Evolutionary conservation across 2,113 vertebrate genomes (phyloP).

Genomic region (Brevimyrus niger): DNA sequence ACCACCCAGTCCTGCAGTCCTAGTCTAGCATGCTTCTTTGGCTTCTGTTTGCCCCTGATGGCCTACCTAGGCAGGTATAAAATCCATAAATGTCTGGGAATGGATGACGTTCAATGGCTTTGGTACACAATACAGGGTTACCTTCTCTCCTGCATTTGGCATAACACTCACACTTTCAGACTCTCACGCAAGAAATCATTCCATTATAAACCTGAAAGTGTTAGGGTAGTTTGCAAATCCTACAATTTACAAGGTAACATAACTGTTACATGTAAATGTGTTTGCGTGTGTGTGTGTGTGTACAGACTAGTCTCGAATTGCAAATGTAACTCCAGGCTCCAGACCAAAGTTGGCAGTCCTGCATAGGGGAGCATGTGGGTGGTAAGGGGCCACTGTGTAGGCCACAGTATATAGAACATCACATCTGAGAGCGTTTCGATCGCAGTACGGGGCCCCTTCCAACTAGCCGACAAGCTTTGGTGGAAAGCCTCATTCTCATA

Average conservation of each 20-base stretch:
- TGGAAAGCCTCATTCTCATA: not conserved
- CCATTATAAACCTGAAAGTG: no score
- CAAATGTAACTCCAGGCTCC: no score
- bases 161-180: no score
- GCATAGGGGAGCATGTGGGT: not conserved
- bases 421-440: not conserved
- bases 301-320: no score
- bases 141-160: no score
- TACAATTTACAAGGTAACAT: no score
- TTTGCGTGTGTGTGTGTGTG: no score
- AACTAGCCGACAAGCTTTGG: not conserved
- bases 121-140: not conserved
- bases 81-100: not conserved
- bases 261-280: no score
- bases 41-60: not conserved
- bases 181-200: no score
- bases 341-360: no score
- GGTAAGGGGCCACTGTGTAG: not conserved
- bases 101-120: not conserved
- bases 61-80: not conserved
- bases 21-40: not conserved
- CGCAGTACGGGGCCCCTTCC: not conserved
- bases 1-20: not conserved
- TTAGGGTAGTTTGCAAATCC: no score
- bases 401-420: not conserved